Base-by-base conservation (phyloP, 1,140 invertebrate species). In the Eufriesea mexicana region DNA sequence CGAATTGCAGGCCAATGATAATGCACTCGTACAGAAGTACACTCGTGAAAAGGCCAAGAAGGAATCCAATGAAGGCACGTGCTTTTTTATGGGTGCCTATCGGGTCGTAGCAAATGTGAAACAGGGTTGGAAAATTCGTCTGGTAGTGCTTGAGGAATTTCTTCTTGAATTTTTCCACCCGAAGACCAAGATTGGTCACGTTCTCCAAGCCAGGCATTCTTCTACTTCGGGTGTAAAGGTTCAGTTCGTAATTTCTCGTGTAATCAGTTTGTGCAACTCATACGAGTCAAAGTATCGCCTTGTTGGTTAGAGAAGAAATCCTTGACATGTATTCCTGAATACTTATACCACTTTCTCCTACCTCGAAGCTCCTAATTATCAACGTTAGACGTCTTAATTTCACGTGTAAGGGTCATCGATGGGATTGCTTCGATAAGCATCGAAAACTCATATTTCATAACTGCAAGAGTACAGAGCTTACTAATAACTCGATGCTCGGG, bases 1-100 rank as follows among this genome's bases (percentile, higher is more conserved):
- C 93, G 83, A 96, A 95, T 79, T 94, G 90, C 64, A 95, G 87
- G 80, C 95, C 95, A 2, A 93, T 89, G 70, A 96, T 92, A 70
- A 96, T 93, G 16, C 93, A 89, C 61, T 91, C 89, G 85, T 95
- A 95, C 68, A 95, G 93, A 59, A 93, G 80, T 20, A 95, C 35
- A 35, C 93, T 94, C 57, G 95, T 81, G 59, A 93, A 62, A 49
- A 95, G 81, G 20, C 95, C 95, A 47, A 94, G 92, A 7, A 94
- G 76, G 84, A 95, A 94, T 70, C 95, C 93, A 73, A 93, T 73
- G 5, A 85, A 35, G 10, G 84, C 78, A 62, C 93, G 90, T 6
- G 79, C 57, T 45, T 86, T 92, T 72, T 87, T 91, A 70, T 94
- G 92, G 18, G 84, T 89, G 5, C 92, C 93, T 66, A 92, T 90